Evolutionary conservation across 2,797 vertebrate species (phyloP).

Genomic region (Diceros bicornis): DNA sequence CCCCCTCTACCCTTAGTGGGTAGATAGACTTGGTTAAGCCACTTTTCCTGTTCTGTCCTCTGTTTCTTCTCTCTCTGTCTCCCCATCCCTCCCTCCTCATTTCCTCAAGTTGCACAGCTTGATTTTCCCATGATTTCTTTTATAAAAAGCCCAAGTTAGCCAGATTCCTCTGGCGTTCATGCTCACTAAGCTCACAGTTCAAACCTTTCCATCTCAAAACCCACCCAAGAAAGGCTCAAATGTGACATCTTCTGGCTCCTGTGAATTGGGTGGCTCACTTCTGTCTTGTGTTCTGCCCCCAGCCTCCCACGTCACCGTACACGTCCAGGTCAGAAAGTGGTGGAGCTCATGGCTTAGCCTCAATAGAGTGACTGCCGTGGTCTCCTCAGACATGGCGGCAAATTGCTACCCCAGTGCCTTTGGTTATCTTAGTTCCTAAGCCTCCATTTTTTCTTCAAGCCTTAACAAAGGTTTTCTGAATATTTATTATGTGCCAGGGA

Average conservation of each 20-base stretch:
- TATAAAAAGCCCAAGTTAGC: slow-evolving; percentile 23
- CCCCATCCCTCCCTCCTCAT: background rate
- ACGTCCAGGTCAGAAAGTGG: background rate
- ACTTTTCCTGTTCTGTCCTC: background rate
- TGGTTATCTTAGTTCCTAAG: background rate
- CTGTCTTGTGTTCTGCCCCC: background rate
- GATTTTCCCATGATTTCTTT: slow-evolving; percentile 65
- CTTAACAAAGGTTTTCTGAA: background rate
- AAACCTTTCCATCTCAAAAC: slow-evolving; percentile 1
- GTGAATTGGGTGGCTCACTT: background rate
- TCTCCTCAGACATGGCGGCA: background rate
- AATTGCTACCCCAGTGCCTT: accelerated
- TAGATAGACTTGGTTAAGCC: background rate
- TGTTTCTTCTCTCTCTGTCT: background rate
- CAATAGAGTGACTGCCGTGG: accelerated
- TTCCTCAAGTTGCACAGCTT: background rate
- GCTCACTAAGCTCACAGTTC: background rate
- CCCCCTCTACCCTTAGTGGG: background rate
- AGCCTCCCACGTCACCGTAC: background rate
- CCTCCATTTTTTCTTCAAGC: background rate
- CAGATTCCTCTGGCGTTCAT: slow-evolving; percentile 9
- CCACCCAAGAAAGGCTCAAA: background rate
- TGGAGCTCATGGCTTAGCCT: background rate
- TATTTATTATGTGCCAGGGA: background rate
- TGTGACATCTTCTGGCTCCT: background rate